Evolutionary conservation across 2,113 vertebrate genomes (phyloP).

Genomic region (Parotia lawesii): DNA sequence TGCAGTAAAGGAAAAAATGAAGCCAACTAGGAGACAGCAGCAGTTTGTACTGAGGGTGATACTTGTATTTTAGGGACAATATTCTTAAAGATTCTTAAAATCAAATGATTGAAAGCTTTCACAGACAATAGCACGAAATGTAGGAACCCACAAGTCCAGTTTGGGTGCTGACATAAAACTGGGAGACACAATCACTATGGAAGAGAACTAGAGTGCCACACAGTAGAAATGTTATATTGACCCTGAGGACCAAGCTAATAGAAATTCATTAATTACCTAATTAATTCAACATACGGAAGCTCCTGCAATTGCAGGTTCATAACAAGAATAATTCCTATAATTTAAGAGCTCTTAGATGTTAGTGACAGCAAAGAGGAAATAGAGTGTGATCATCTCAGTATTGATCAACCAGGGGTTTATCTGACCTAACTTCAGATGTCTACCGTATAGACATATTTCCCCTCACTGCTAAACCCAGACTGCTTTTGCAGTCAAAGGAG

Average conservation of each 20-base stretch:
- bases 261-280: neutral
- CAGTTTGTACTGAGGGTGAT: neutral
- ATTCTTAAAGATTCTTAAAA: neutral
- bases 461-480: neutral
- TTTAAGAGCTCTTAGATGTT: neutral
- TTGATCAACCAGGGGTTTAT: neutral
- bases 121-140: neutral
- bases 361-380: neutral
- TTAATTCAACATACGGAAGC: constrained; percentile 5
- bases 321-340: neutral
- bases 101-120: neutral
- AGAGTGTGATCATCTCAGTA: neutral
- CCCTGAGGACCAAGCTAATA: neutral
- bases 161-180: neutral
- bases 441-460: neutral
- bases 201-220: neutral
- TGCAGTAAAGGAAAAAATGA: neutral
- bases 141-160: neutral
- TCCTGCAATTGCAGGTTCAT: neutral
- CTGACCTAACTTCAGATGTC: neutral
- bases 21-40: neutral
- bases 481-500: constrained; percentile 5
- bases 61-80: neutral
- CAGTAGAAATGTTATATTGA: neutral
- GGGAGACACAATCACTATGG: neutral